A percentile compares a stretch with the other conserved stretches of the same genome.
Evolutionary conservation across 2,113 vertebrate genomes (phyloP).

Genomic region (Psephotus haematonotus): DNA sequence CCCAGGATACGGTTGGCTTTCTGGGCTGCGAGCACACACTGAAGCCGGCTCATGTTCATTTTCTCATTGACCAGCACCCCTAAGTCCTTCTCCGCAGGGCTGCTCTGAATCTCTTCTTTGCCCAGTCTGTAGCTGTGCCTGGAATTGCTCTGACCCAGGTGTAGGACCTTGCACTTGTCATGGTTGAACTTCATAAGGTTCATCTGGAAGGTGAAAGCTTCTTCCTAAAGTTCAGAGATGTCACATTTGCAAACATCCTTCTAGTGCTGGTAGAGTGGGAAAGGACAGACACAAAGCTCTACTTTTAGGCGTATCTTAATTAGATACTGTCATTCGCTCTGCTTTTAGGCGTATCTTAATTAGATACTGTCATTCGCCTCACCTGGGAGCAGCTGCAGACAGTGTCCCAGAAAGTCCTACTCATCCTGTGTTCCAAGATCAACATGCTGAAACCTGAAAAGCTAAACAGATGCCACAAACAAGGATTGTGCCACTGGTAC

Average conservation of each 20-base stretch:
- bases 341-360: too few relatives aligned
- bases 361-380: not conserved
- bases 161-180: too few relatives aligned
- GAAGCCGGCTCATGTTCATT: too few relatives aligned
- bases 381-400: not conserved
- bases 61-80: too few relatives aligned
- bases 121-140: too few relatives aligned
- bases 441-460: not conserved
- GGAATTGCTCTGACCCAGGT: too few relatives aligned
- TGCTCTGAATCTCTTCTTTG: too few relatives aligned
- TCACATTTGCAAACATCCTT: not conserved
- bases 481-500: accelerated
- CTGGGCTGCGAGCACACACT: too few relatives aligned
- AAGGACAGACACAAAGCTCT: not conserved
- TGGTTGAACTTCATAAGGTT: not conserved
- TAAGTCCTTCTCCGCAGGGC: too few relatives aligned
- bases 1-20: too few relatives aligned
- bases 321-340: not conserved
- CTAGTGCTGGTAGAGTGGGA: not conserved
- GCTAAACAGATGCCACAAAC: not conserved
- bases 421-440: not conserved
- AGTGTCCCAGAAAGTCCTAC: not conserved
- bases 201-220: not conserved
- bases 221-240: not conserved
- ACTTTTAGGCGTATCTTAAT: not conserved